These are phyloP conservation scores for Stenchaetothrips biformis DNA, from an alignment of 2,888 invertebrate genomes.

Conservation along the genomic window DNA sequence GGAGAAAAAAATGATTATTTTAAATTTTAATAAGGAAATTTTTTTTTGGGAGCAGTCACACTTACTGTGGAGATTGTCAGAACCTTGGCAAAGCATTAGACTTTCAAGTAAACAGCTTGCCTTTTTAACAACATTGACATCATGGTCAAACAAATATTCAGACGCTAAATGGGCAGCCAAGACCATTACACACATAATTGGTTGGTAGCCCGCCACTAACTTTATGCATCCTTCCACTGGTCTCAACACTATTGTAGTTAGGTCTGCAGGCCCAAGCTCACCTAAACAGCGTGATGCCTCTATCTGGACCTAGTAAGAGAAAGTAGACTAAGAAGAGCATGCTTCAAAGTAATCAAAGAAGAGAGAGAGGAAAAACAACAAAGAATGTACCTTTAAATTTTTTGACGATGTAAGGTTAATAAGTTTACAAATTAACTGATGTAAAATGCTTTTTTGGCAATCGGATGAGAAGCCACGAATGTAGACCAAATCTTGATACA, in stretches of 20 bases:
- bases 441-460: constrained; percentile 57
- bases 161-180: constrained; percentile 49
- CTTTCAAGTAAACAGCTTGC: constrained; percentile 51
- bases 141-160: constrained; percentile 53
- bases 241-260: constrained; percentile 64
- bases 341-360: constrained; percentile 30
- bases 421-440: constrained; percentile 57
- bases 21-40: constrained; percentile 40
- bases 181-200: constrained; percentile 51
- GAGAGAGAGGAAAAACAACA: constrained; percentile 32
- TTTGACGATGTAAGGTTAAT: constrained; percentile 42
- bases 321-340: constrained; percentile 31
- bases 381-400: background rate
- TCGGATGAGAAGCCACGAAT: constrained; percentile 62
- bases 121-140: constrained; percentile 53
- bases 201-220: constrained; percentile 36
- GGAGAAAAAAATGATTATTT: constrained; percentile 38
- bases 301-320: constrained; percentile 50
- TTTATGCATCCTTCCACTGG: constrained; percentile 42
- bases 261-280: constrained; percentile 67
- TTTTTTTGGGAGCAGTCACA: background rate
- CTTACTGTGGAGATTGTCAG: background rate
- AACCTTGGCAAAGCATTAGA: constrained; percentile 28
- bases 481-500: constrained; percentile 53
- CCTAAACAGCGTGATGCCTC: constrained; percentile 76